These are phyloP conservation scores for Trachymyrmex cornetzi DNA, from an alignment of 1,140 invertebrate genomes.

Conservation along the genomic window DNA sequence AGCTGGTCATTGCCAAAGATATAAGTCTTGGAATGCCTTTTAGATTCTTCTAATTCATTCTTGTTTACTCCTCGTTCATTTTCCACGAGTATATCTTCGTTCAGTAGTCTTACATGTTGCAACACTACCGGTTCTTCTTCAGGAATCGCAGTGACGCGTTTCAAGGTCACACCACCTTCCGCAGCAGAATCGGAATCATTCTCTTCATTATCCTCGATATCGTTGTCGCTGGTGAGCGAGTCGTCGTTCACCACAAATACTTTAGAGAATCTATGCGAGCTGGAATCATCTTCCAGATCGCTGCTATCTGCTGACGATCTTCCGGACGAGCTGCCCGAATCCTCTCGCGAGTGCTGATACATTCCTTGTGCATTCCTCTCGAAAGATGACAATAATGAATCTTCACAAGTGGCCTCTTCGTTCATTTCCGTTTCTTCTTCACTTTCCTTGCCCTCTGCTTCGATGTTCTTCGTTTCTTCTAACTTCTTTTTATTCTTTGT, in stretches of 20 bases:
- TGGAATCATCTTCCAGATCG: conserved; percentile 88
- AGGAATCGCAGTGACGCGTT: conserved; percentile 74
- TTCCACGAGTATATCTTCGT: conserved; percentile 75
- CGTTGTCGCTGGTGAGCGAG: conserved; percentile 89
- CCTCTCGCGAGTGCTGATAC: conserved; percentile 82
- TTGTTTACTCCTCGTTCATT: conserved; percentile 5
- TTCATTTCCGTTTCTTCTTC: conserved; percentile 47
- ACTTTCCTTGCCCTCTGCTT: not conserved
- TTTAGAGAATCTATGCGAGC: conserved; percentile 90
- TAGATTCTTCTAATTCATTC: not conserved
- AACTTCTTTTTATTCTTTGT: conserved; percentile 2
- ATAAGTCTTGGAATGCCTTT: not conserved
- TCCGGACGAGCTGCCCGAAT: conserved; percentile 86
- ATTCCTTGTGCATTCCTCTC: conserved; percentile 75
- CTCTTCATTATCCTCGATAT: conserved; percentile 86
- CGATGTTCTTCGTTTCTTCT: conserved; percentile 34
- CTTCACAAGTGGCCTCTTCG: conserved; percentile 42
- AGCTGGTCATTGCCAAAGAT: not conserved
- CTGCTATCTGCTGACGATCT: conserved; percentile 89
- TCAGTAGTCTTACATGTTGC: conserved; percentile 77
- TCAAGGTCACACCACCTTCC: conserved; percentile 73
- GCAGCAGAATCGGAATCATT: conserved; percentile 81
- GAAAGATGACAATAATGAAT: conserved; percentile 65
- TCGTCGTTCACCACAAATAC: conserved; percentile 92
- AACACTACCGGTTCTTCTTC: conserved; percentile 82